These are phyloP conservation scores for Agrotis exclamationis DNA, from an alignment of 2,888 invertebrate species.

Conservation along the genomic window DNA sequence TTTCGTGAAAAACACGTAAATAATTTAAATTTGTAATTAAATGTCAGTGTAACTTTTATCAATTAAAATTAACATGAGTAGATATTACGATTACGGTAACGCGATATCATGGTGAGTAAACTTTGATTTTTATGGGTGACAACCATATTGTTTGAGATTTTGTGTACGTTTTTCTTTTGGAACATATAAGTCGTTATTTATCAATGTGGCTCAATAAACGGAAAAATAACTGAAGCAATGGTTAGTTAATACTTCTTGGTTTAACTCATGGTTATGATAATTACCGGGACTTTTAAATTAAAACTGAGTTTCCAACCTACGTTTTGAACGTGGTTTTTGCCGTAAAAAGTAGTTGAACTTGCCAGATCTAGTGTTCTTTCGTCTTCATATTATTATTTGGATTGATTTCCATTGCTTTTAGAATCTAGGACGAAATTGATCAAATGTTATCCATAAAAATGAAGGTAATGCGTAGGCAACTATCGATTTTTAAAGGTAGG, in stretches of 20 bases:
- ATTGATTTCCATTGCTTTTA: conserved; percentile 3
- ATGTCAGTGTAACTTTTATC: conserved; percentile 79
- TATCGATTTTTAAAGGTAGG: conserved; percentile 56
- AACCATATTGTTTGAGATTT: conserved; percentile 85
- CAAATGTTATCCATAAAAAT: conserved; percentile 29
- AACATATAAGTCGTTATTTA: conserved; percentile 57
- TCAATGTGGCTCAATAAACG: conserved; percentile 24
- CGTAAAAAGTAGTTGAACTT: conserved; percentile 22
- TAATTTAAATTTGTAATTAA: conserved; percentile 76
- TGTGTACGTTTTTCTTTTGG: conserved; percentile 82
- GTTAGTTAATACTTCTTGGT: conserved; percentile 10
- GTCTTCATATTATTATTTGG: not conserved
- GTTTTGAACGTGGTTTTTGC: conserved; percentile 61
- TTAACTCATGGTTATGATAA: conserved; percentile 12
- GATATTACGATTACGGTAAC: conserved; percentile 91
- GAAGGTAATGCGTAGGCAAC: conserved; percentile 27
- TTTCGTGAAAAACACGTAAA: conserved; percentile 83
- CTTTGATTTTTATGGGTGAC: conserved; percentile 74
- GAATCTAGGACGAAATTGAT: not conserved
- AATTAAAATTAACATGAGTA: conserved; percentile 88
- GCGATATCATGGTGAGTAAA: conserved; percentile 90
- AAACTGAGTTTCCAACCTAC: conserved; percentile 50
- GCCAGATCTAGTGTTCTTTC: not conserved
- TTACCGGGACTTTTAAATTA: conserved; percentile 54
- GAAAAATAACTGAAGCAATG: conserved; percentile 18